phyloP scores from a whole-genome alignment of 2,113 vertebrate genomes.

The Archocentrus centrarchus region DNA sequence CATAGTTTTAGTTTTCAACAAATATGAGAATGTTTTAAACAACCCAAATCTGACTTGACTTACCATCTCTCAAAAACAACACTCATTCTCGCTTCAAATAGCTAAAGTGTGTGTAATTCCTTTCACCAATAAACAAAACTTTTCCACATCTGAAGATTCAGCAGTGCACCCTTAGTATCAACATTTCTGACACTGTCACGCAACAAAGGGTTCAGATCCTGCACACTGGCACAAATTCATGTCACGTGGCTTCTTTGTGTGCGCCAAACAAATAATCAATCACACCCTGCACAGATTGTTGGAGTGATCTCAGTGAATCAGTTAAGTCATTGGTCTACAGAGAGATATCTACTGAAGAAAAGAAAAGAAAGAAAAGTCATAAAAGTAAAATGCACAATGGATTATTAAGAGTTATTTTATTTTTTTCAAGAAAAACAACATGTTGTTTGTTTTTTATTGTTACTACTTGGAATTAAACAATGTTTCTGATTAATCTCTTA shows the following conservation, averaged over 20 bases:
- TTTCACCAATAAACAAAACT: constrained; percentile 17
- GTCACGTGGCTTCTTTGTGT: neutral
- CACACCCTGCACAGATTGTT: neutral
- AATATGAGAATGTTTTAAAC: constrained; percentile 1
- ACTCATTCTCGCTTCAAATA: neutral
- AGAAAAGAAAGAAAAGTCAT: neutral
- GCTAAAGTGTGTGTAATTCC: neutral
- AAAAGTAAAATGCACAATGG: neutral
- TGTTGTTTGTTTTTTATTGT: neutral
- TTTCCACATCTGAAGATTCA: constrained; percentile 35
- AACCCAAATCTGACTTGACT: neutral
- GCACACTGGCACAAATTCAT: neutral
- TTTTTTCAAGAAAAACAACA: neutral
- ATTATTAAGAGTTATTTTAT: neutral
- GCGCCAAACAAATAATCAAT: constrained; percentile 5
- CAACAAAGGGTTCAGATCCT: constrained; percentile 11
- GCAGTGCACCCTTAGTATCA: neutral
- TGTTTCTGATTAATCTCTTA: neutral
- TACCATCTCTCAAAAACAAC: constrained; percentile 24
- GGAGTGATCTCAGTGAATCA: neutral
- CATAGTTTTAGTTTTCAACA: constrained; percentile 5
- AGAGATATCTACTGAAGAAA: neutral
- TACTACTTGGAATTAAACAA: neutral
- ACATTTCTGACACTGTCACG: constrained; percentile 25
- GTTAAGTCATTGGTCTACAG: constrained; percentile 11